These are phyloP conservation scores for Phengaris alcon DNA, from an alignment of 2,888 invertebrate species.

Conservation along the genomic window DNA sequence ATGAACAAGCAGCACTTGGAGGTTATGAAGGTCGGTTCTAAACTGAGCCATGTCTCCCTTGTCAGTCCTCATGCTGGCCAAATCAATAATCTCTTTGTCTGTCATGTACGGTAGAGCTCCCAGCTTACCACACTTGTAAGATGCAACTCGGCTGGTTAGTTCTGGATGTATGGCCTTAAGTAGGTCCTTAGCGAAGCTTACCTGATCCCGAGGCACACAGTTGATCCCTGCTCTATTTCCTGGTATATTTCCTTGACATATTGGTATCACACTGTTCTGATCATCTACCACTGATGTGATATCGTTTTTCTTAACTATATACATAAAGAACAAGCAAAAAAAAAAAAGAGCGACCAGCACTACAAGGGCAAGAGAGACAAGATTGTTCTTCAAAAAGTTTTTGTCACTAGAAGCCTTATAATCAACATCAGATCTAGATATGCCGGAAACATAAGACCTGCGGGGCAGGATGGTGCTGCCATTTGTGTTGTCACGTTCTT, in stretches of 20 bases:
- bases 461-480: slow-evolving; percentile 61
- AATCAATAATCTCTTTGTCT: slow-evolving; percentile 81
- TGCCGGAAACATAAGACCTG: slow-evolving; percentile 63
- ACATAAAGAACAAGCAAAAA: slow-evolving; percentile 82
- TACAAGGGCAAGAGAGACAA: slow-evolving; percentile 82
- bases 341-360: slow-evolving; percentile 82
- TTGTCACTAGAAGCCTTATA: slow-evolving; percentile 68
- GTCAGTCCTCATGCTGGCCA: slow-evolving; percentile 62
- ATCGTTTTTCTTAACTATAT: slow-evolving; percentile 82
- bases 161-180: slow-evolving; percentile 83
- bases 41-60: slow-evolving; percentile 65
- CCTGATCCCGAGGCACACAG: slow-evolving; percentile 82
- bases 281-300: slow-evolving; percentile 75
- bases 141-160: slow-evolving; percentile 79
- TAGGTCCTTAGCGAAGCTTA: slow-evolving; percentile 81
- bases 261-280: slow-evolving; percentile 78
- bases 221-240: slow-evolving; percentile 79
- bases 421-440: slow-evolving; percentile 62
- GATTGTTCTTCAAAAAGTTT: slow-evolving; percentile 78
- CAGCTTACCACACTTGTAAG: slow-evolving; percentile 76
- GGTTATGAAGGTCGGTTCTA: slow-evolving; percentile 80
- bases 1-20: slow-evolving; percentile 83
- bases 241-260: slow-evolving; percentile 76
- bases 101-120: slow-evolving; percentile 79
- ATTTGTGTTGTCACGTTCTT: slow-evolving; percentile 66